Percentiles rank a stretch among this genome's conserved stretches.
phyloP scores from a whole-genome alignment of 2,113 vertebrate species.

The Megaceryle torquata region DNA sequence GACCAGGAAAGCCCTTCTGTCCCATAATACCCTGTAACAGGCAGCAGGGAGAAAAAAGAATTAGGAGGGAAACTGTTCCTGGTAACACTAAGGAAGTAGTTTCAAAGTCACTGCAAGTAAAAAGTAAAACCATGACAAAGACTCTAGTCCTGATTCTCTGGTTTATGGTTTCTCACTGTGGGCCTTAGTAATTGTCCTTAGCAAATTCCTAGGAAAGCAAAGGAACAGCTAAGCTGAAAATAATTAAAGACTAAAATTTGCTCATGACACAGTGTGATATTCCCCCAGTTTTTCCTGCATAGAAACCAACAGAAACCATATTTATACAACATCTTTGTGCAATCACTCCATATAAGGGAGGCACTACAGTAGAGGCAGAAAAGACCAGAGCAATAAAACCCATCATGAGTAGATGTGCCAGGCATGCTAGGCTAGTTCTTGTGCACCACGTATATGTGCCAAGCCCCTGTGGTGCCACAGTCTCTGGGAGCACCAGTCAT shows the following conservation, averaged over 20 bases:
- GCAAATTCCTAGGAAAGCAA: background rate
- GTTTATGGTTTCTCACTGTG: background rate
- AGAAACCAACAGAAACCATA: background rate
- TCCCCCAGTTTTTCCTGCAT: fast-evolving
- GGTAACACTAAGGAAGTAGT: background rate
- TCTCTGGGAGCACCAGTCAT: background rate
- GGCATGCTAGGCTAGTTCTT: background rate
- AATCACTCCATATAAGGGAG: background rate
- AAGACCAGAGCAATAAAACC: background rate
- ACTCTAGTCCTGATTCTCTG: background rate
- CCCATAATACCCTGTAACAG: constrained; percentile 77
- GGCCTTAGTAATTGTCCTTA: background rate
- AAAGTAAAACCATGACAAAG: background rate
- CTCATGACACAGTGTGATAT: background rate
- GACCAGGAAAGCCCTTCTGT: constrained; percentile 74
- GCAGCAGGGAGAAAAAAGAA: background rate
- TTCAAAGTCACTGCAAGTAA: background rate
- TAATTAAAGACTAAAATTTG: background rate
- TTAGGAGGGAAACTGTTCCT: background rate
- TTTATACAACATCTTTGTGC: background rate
- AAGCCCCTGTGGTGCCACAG: background rate
- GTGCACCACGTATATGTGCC: background rate
- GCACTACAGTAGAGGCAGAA: background rate
- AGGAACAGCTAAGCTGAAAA: background rate
- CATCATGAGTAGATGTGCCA: background rate